A percentile compares a stretch with the other conserved stretches of the same genome.
phyloP scores from a whole-genome alignment of 2,797 vertebrate genomes.

The Anolis apletophallus region DNA sequence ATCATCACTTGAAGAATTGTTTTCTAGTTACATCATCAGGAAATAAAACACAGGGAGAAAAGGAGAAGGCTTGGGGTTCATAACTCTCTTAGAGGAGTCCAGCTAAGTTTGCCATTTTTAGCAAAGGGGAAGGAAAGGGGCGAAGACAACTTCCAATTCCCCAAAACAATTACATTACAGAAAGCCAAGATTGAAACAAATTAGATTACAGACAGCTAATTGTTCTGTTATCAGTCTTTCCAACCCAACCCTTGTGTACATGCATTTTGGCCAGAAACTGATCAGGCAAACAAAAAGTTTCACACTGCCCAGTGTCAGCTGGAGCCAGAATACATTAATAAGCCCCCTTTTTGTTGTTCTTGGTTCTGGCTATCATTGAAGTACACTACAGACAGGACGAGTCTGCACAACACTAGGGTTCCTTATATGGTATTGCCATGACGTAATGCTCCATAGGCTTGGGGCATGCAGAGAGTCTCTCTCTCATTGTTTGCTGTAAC shows the following conservation, averaged over 20 bases:
- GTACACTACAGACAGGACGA: conserved; percentile 73
- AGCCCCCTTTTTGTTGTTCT: conserved; percentile 47
- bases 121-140: background rate
- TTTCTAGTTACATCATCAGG: conserved; percentile 87
- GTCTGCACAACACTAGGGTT: conserved; percentile 81
- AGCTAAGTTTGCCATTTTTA: conserved; percentile 40
- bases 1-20: conserved; percentile 85
- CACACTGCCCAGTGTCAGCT: conserved; percentile 67
- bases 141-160: background rate
- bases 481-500: conserved; percentile 92
- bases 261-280: conserved; percentile 67
- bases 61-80: conserved; percentile 59
- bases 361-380: conserved; percentile 73
- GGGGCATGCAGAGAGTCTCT: conserved; percentile 85
- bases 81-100: conserved; percentile 55
- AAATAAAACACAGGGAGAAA: conserved; percentile 81
- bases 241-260: conserved; percentile 74
- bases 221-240: conserved; percentile 65
- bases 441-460: conserved; percentile 94
- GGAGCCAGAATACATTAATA: conserved; percentile 57
- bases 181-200: conserved; percentile 31
- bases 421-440: conserved; percentile 95
- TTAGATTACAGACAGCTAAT: conserved; percentile 47
- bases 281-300: conserved; percentile 73
- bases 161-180: conserved; percentile 47